Evolutionary conservation across 2,888 invertebrate species (phyloP), one percentile per base, ranked within the genome.

Genomic region (Petrolisthes manimaculis): DNA sequence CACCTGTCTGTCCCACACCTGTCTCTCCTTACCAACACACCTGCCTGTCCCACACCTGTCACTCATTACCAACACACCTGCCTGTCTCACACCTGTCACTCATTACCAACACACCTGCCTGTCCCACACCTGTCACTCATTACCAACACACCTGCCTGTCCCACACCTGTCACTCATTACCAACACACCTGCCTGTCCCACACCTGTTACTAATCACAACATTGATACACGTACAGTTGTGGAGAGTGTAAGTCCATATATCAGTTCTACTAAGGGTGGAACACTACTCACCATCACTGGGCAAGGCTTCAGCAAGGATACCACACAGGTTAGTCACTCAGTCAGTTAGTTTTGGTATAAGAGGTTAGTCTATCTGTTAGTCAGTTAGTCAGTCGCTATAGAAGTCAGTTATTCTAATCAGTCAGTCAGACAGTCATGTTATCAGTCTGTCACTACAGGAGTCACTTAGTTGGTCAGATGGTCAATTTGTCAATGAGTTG

Each of bases 281-380:
- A 12, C 84, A 2, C 84, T 84, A 4, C 4, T 84, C 51, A 84
- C 69, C n/a, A 55, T 84, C 24, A 51, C 21, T 4, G 84, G 84
- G 4, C 4, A 61, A 1, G 84, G 84, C 77, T 84, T 84, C 84
- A 14, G 5, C n/a, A 24, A 54, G 5, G 21, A 83, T n/a, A 37
- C 37, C 37, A 83, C 83, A n/a, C 53, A 83, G 83, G 83, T 83
- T 8, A 9, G 61, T 37, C n/a, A 78, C 18, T 12, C 18, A 21
- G 8, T 18, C 74, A 21, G 8, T 74, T 24, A 9, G 8, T 12
- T 8, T n/a, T 2, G 9, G 1, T 24, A 21, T 74, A 71, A n/a
- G 53, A 83, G 83, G 83, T 83, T 8, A 9, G 61, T 37, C n/a
- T 53, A 0, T 12, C 18, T 2, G 8, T 18, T 21, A 21, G 8